These are phyloP conservation scores for Dendrolimus pini DNA, from an alignment of 2,888 invertebrate species.

Conservation along the genomic window DNA sequence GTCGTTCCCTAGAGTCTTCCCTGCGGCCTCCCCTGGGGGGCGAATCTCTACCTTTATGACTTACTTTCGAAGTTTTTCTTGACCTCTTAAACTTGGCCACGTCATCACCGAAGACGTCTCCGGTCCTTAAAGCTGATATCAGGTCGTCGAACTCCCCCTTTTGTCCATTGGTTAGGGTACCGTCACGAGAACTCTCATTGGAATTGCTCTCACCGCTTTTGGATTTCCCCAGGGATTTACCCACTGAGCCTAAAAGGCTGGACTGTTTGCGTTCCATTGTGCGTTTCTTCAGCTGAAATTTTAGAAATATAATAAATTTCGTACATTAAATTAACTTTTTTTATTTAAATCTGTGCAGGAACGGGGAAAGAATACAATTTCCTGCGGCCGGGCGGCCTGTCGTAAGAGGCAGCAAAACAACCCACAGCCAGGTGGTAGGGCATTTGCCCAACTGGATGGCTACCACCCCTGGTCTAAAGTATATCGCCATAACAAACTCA, in stretches of 20 bases:
- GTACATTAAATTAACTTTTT: not conserved
- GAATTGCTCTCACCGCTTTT: slow-evolving; percentile 73
- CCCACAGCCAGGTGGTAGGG: too few species aligned
- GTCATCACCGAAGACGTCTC: slow-evolving; percentile 97
- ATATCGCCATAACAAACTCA: too few species aligned
- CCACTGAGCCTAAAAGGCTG: slow-evolving; percentile 85
- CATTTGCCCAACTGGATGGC: too few species aligned
- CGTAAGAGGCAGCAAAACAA: too few species aligned
- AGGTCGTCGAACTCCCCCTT: slow-evolving; percentile 97
- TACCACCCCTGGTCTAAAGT: too few species aligned
- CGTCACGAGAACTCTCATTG: slow-evolving; percentile 49
- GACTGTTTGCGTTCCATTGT: slow-evolving; percentile 92
- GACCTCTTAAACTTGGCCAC: slow-evolving; percentile 88
- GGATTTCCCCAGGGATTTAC: slow-evolving; percentile 81
- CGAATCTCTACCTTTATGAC: slow-evolving; percentile 62
- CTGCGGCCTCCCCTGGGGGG: slow-evolving; percentile 58
- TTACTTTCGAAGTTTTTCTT: slow-evolving; percentile 59
- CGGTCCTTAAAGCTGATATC: slow-evolving; percentile 94
- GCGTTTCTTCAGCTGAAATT: slow-evolving; percentile 83
- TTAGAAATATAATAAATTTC: not conserved
- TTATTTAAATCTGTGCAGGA: too few species aligned
- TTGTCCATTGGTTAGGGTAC: slow-evolving; percentile 59
- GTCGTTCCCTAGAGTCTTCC: slow-evolving; percentile 66
- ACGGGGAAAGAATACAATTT: too few species aligned
- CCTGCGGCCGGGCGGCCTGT: too few species aligned